Conservation (phyloP, 2,888 invertebrate species). For the Rugalucina vietnamica region DNA sequence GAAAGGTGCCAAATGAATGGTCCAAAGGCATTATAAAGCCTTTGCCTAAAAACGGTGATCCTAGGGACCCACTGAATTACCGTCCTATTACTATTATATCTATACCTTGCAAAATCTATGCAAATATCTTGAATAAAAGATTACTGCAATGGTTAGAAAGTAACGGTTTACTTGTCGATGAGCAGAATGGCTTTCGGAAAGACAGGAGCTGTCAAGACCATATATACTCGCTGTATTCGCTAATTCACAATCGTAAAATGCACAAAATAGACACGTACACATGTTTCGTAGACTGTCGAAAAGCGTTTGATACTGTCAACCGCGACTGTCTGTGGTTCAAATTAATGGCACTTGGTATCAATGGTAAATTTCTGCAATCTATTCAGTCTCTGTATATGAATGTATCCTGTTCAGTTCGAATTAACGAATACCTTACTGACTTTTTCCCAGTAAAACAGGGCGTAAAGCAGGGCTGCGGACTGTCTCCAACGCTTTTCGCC, state of each 20-base stretch:
- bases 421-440: background rate
- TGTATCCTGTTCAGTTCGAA: background rate
- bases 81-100: background rate
- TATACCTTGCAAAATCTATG: conserved; percentile 2
- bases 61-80: background rate
- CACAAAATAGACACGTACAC: background rate
- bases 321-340: conserved; percentile 21
- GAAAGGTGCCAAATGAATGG: background rate
- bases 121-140: background rate
- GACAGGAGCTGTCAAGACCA: conserved; percentile 5
- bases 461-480: conserved; percentile 31
- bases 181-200: conserved; percentile 17
- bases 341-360: background rate
- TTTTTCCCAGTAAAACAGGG: conserved; percentile 3
- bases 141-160: background rate
- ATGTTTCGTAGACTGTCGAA: conserved; percentile 5
- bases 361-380: conserved; percentile 21
- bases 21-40: conserved; percentile 11
- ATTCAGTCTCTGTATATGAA: conserved; percentile 18
- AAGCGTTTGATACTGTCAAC: conserved; percentile 15
- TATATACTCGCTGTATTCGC: background rate
- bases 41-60: background rate
- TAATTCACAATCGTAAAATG: background rate
- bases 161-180: background rate
- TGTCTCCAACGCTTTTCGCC: conserved; percentile 27